Base-by-base conservation (phyloP, 2,113 vertebrate species). In the Sylvia atricapilla region DNA sequence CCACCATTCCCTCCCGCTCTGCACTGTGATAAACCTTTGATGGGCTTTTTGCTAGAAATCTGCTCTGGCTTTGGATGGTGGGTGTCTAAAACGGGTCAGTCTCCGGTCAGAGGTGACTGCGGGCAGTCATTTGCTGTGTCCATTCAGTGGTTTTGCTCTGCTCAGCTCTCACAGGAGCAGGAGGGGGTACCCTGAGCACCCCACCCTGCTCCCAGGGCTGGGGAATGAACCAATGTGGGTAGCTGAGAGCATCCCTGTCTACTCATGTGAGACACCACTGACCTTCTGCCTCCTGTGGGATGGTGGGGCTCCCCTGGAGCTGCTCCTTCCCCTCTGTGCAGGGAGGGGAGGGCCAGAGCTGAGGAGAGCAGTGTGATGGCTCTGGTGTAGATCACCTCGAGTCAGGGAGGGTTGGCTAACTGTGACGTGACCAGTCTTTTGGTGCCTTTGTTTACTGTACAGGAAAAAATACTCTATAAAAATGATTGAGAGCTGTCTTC, bases 261-360 rank as follows among this genome's bases (percentile, higher is more conserved):
- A 7, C 15, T 73, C 5, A 0, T n/a, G 62, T 17, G 6, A 6
- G 44, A 15, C 21, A n/a, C 9, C 35, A 24, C 30, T 33, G 63
- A 55, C 12, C 50, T 30, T 27, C 33, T 31, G 27, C 11, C 31
- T 50, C 35, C 15, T 0, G 0, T 28, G 41, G 47, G 6, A 11
- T 10, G 6, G 2, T 44, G 79, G 35, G 16, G 28, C 8, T 4
- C 12, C 47, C 27, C 15, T 10, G 13, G 47, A 68, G 49, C 44
- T 44, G 41, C 70, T 68, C 43, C 70, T 39, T 43, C 41, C 15
- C 18, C 60, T 17, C 44, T 39, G 24, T 56, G 10, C 14, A 19
- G 50, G 37, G 27, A 43, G 58, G 3, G 41, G 47, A 79, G 24
- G 52, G 31, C 17, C 30, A 30, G 27, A 15, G 56, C 37, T 62